Percentiles rank a stretch among this genome's conserved stretches.
Evolutionary conservation across 2,113 vertebrate species (phyloP).

Genomic region (Pangasianodon hypophthalmus): DNA sequence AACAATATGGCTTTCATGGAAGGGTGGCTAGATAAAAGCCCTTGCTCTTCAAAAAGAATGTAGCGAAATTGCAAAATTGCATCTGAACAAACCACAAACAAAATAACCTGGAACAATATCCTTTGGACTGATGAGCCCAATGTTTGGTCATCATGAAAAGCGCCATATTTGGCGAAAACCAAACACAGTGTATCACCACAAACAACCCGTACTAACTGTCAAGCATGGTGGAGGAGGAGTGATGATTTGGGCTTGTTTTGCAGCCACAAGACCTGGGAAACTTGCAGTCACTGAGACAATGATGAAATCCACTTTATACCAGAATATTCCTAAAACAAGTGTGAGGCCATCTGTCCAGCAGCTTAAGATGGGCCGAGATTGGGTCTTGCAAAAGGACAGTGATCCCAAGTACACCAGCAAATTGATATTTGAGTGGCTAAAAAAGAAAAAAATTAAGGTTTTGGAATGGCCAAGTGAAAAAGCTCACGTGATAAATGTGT

Average conservation of each 20-base stretch:
- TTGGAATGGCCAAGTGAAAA: neutral
- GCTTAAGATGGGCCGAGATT: neutral
- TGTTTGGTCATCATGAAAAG: neutral
- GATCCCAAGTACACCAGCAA: neutral
- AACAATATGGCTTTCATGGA: neutral
- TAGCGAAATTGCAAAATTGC: neutral
- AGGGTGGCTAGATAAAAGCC: neutral
- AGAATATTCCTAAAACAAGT: neutral
- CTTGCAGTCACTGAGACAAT: neutral
- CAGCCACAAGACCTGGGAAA: neutral
- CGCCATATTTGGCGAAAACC: neutral
- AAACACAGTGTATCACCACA: neutral
- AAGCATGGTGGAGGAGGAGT: neutral
- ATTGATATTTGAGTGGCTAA: neutral
- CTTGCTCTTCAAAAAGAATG: neutral
- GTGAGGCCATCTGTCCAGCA: neutral
- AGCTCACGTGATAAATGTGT: neutral
- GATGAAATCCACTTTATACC: neutral
- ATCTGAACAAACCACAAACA: neutral
- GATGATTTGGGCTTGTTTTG: neutral
- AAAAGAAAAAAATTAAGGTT: neutral
- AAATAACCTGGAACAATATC: neutral
- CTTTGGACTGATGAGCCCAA: neutral
- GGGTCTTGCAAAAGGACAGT: neutral
- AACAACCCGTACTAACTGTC: neutral